Conservation (phyloP, 1,140 invertebrate species). For the Penaeus chinensis region DNA sequence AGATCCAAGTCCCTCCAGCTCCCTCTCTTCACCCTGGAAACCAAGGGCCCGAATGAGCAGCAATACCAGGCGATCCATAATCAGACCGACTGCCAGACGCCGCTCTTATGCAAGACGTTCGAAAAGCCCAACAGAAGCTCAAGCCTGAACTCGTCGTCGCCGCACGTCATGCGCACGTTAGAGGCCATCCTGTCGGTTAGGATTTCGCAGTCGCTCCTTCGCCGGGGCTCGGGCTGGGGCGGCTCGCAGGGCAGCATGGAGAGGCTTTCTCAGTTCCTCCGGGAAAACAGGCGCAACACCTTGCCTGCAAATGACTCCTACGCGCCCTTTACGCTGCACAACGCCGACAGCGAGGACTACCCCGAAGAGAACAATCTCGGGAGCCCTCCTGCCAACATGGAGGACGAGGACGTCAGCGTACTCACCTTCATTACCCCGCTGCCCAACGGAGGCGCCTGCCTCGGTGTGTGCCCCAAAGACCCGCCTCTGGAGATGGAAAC, state of each 20-base stretch:
- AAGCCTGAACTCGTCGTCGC: slow-evolving; percentile 50
- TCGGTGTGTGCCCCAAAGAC: slow-evolving; percentile 29
- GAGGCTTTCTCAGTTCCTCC: slow-evolving; percentile 40
- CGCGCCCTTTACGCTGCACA: background rate
- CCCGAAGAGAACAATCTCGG: background rate
- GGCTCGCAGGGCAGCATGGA: slow-evolving; percentile 48
- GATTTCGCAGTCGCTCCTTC: slow-evolving; percentile 50
- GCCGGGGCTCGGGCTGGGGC: slow-evolving; percentile 48
- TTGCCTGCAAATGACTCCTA: background rate
- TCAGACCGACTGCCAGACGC: slow-evolving; percentile 49
- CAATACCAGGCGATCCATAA: slow-evolving; percentile 6
- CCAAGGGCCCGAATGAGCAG: background rate
- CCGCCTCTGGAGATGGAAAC: slow-evolving; percentile 19
- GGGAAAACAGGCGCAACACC: slow-evolving; percentile 37
- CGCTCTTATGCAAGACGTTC: slow-evolving; percentile 60
- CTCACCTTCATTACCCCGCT: slow-evolving; percentile 43
- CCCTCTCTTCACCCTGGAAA: slow-evolving; percentile 14
- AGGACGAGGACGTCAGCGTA: slow-evolving; percentile 10
- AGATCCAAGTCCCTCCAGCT: slow-evolving; percentile 39
- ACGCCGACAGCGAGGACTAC: background rate
- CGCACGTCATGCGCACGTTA: slow-evolving; percentile 54
- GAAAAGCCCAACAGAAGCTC: slow-evolving; percentile 59
- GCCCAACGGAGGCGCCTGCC: slow-evolving; percentile 36
- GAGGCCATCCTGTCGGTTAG: slow-evolving; percentile 62
- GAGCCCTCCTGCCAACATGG: background rate